phyloP scores from a whole-genome alignment of 2,797 vertebrate genomes.

The Limosa lapponica region DNA sequence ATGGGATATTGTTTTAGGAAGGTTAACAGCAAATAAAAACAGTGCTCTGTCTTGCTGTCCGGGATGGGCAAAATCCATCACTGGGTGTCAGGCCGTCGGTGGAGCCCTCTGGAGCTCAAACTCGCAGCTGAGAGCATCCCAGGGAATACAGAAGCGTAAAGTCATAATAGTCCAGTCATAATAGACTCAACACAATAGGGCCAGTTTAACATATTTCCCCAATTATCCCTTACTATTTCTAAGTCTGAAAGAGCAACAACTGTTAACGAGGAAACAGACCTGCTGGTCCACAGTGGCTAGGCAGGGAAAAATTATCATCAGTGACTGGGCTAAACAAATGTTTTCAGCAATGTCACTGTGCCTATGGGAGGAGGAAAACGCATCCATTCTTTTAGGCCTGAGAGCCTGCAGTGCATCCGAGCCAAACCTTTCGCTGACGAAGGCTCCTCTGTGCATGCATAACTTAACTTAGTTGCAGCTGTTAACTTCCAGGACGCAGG shows the following conservation, averaged over 20 bases:
- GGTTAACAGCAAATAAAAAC: not conserved
- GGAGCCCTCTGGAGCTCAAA: not conserved
- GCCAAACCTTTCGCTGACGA: not conserved
- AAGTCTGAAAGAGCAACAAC: slow-evolving; percentile 4
- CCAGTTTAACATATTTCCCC: slow-evolving; percentile 29
- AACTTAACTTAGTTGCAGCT: not conserved
- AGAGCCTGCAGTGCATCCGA: not conserved
- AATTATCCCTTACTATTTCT: slow-evolving; percentile 27
- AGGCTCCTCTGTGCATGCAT: not conserved
- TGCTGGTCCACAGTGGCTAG: not conserved
- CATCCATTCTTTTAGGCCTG: not conserved
- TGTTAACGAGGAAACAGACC: not conserved
- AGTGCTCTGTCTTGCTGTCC: not conserved
- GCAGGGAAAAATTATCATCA: not conserved
- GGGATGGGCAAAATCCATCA: not conserved
- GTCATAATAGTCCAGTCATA: not conserved
- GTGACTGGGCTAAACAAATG: not conserved
- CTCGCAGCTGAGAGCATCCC: not conserved
- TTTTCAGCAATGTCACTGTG: not conserved
- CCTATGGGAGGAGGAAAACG: not conserved
- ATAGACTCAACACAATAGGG: not conserved
- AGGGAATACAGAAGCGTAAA: slow-evolving; percentile 29
- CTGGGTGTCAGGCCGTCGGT: not conserved
- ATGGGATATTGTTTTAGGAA: slow-evolving; percentile 5
- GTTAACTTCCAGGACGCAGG: not conserved